phyloP scores from a whole-genome alignment of 2,113 vertebrate genomes.

The Sciurus niger region DNA sequence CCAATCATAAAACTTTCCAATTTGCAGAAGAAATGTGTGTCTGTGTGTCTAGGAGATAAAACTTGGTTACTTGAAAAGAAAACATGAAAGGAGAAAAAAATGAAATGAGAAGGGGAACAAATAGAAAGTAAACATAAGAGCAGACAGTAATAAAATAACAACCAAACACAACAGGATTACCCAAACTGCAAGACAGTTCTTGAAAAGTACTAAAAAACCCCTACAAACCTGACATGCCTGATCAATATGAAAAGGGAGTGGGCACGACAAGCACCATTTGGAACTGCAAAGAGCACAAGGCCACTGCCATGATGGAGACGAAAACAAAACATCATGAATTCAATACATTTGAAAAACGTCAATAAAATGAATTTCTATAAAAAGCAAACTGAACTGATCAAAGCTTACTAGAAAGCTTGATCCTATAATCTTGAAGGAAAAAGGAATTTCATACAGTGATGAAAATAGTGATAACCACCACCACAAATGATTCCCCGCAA shows the following conservation, averaged over 20 bases:
- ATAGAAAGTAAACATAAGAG: slow-evolving; percentile 34
- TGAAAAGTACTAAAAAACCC: slow-evolving; percentile 10
- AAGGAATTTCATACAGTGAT: background rate
- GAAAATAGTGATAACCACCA: background rate
- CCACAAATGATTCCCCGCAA: background rate
- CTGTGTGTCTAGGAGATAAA: background rate
- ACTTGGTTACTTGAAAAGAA: background rate
- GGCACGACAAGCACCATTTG: background rate
- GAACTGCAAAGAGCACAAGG: background rate
- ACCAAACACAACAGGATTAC: background rate
- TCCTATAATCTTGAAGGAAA: slow-evolving; percentile 37
- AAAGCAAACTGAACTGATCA: slow-evolving; percentile 36
- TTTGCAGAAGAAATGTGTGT: background rate
- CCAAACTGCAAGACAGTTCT: background rate
- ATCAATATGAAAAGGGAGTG: background rate
- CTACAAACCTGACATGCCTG: background rate
- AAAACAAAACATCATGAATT: slow-evolving; percentile 26
- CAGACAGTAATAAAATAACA: background rate
- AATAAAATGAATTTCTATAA: background rate
- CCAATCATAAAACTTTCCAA: background rate
- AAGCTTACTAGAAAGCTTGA: background rate
- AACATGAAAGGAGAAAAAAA: background rate
- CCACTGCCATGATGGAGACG: background rate
- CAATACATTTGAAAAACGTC: slow-evolving; percentile 31
- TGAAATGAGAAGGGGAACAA: slow-evolving; percentile 35